A percentile compares a stretch with the other conserved stretches of the same genome.
phyloP scores from a whole-genome alignment of 2,113 vertebrate species.

The Rousettus leschenaultii region DNA sequence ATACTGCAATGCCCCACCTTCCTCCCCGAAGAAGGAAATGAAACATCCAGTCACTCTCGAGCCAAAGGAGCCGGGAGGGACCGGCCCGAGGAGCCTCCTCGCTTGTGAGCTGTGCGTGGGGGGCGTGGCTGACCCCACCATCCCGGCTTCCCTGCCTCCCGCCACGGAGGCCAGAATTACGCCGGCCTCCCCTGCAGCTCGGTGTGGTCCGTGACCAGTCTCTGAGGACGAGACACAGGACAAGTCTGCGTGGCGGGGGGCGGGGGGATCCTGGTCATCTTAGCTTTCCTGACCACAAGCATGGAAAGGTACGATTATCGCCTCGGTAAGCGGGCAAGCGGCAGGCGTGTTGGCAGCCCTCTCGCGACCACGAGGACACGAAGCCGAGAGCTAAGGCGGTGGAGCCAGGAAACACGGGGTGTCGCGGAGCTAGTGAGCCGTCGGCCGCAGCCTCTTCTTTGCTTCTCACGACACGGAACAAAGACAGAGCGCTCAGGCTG shows the following conservation, averaged over 20 bases:
- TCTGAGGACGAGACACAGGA: not conserved
- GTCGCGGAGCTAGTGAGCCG: fast-evolving
- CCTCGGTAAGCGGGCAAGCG: not conserved
- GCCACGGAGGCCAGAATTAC: not conserved
- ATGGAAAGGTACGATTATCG: not conserved
- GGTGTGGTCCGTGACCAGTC: not conserved
- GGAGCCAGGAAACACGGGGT: not conserved
- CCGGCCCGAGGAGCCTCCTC: fast-evolving
- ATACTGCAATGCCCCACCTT: constrained; percentile 3
- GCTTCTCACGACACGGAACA: not conserved
- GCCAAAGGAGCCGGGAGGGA: not conserved
- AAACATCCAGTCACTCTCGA: not conserved
- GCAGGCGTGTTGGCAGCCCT: not conserved
- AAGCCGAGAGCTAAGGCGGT: not conserved
- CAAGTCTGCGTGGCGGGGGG: too few species aligned
- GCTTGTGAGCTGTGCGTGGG: fast-evolving
- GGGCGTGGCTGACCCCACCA: not conserved
- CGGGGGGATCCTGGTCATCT: not conserved
- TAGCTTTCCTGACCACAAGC: not conserved
- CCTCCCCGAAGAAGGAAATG: not conserved
- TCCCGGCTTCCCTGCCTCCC: not conserved
- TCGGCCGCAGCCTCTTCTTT: too few species aligned
- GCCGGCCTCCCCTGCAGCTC: not conserved
- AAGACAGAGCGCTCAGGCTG: not conserved
- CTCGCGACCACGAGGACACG: not conserved